Conservation (phyloP, 2,113 vertebrate genomes). For the Camelus dromedarius region DNA sequence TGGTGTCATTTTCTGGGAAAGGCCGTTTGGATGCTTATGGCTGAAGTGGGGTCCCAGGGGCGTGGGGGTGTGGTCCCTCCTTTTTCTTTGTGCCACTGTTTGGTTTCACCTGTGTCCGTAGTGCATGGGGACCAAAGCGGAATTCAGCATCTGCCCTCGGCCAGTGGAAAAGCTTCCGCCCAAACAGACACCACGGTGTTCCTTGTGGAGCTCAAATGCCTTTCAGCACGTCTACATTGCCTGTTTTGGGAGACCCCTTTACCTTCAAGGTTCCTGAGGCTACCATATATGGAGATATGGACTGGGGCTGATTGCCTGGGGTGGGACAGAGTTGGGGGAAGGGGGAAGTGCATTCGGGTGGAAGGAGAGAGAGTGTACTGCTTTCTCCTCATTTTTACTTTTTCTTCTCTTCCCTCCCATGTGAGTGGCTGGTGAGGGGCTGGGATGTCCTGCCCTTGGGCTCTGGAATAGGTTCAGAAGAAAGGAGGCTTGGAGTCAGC, state of each 20-base stretch:
- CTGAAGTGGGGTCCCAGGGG: background rate
- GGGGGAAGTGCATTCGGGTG: background rate
- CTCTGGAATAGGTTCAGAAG: background rate
- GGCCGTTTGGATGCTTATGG: background rate
- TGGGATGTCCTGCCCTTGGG: background rate
- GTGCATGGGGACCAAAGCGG: background rate
- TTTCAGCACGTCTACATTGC: background rate
- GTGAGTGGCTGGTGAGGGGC: background rate
- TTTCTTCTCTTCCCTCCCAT: background rate
- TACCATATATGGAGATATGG: rapidly evolving
- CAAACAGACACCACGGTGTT: background rate
- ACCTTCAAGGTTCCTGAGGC: background rate
- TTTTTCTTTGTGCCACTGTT: background rate
- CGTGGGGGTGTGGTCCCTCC: rapidly evolving
- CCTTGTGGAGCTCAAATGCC: background rate
- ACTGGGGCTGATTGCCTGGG: background rate
- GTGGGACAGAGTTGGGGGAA: background rate
- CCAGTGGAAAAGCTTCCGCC: background rate
- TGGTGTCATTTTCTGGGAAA: background rate
- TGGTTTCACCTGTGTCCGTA: background rate
- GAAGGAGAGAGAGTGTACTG: background rate
- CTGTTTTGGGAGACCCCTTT: background rate
- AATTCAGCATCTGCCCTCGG: background rate
- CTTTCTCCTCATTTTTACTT: background rate
- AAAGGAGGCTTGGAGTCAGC: background rate